These are phyloP conservation scores for Sebastes nivosus DNA, from an alignment of 2,797 vertebrate genomes.

Conservation along the genomic window DNA sequence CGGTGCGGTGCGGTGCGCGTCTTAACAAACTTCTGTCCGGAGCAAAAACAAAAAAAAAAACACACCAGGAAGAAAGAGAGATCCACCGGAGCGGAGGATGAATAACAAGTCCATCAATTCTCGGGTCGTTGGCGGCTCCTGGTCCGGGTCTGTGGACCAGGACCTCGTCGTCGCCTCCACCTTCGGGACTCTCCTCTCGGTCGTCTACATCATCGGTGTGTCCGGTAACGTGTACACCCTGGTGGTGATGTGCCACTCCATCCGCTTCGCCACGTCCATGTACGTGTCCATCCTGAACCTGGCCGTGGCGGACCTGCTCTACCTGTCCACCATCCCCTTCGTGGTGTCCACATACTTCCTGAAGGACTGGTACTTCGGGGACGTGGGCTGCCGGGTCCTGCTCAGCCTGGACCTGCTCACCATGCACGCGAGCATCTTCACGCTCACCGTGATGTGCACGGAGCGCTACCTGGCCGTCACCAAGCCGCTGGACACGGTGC, in stretches of 20 bases:
- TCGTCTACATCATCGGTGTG: constrained; percentile 88
- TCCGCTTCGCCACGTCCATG: constrained; percentile 89
- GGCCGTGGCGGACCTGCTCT: constrained; percentile 91
- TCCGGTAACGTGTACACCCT: constrained; percentile 92
- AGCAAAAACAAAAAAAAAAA: not conserved
- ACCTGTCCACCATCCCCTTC: constrained; percentile 94
- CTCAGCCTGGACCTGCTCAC: constrained; percentile 94
- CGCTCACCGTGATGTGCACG: constrained; percentile 91
- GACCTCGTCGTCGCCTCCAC: constrained; percentile 87
- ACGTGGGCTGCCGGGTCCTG: constrained; percentile 89
- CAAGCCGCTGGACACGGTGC: constrained; percentile 87
- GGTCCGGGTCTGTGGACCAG: constrained; percentile 63
- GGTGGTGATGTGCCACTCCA: constrained; percentile 91
- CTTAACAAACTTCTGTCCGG: constrained; percentile 50
- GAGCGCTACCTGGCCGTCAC: constrained; percentile 92
- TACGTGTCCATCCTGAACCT: constrained; percentile 93
- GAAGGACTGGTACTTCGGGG: constrained; percentile 95
- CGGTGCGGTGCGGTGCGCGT: constrained; percentile 35
- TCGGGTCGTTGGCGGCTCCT: constrained; percentile 55
- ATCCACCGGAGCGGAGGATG: constrained; percentile 56
- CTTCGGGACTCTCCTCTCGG: constrained; percentile 88
- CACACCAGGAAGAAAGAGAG: not conserved
- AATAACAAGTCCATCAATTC: constrained; percentile 72
- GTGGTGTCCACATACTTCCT: constrained; percentile 92
- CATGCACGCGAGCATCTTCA: constrained; percentile 96